Conservation (phyloP, 2,888 invertebrate genomes). For the Stenurella melanura region DNA sequence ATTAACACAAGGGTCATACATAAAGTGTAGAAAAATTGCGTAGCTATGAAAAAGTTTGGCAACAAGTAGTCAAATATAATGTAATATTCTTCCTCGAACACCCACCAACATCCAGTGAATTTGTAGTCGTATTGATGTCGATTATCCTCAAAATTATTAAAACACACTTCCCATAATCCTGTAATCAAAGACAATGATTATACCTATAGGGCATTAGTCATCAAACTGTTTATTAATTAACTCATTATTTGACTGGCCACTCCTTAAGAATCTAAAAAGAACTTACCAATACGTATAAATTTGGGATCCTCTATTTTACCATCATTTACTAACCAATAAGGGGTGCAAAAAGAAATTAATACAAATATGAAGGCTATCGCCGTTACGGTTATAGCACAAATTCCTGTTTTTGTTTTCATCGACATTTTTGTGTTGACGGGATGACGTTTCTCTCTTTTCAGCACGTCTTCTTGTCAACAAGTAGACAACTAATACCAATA, state of each 20-base stretch:
- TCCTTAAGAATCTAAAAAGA: constrained; percentile 53
- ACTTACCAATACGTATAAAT: constrained; percentile 86
- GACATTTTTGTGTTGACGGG: constrained; percentile 71
- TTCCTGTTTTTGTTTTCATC: constrained; percentile 80
- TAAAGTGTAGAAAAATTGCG: constrained; percentile 95
- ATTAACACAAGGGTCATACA: constrained; percentile 88
- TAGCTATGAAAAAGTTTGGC: constrained; percentile 94
- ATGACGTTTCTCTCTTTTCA: background rate
- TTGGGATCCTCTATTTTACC: constrained; percentile 85
- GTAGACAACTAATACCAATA: background rate
- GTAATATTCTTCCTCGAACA: constrained; percentile 97
- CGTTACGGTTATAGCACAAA: constrained; percentile 81
- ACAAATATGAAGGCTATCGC: constrained; percentile 82
- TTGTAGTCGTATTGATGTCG: constrained; percentile 88
- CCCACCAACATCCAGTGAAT: constrained; percentile 96
- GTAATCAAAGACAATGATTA: constrained; percentile 63
- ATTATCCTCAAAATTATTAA: constrained; percentile 90
- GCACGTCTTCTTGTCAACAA: background rate
- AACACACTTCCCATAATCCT: constrained; percentile 98
- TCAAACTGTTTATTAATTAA: constrained; percentile 8
- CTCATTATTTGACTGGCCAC: constrained; percentile 57
- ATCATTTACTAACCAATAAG: constrained; percentile 91
- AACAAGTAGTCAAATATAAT: constrained; percentile 92
- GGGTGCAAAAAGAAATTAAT: constrained; percentile 88
- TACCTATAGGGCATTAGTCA: constrained; percentile 26